Conservation (phyloP, 1,140 invertebrate species). For the Venustaconcha ellipsiformis region DNA sequence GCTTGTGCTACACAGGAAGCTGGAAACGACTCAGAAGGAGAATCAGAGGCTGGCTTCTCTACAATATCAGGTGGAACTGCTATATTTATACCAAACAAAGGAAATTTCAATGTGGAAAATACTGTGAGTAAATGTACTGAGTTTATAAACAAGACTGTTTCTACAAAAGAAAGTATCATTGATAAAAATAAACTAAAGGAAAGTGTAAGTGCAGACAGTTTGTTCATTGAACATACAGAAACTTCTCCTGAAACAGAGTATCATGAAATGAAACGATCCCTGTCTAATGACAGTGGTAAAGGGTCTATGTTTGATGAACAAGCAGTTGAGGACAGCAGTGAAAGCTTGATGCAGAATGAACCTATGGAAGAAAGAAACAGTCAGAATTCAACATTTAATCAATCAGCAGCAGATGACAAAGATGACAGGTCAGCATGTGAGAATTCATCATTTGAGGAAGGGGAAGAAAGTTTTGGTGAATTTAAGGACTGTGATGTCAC, state of each 20-base stretch:
- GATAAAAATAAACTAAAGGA: too few species aligned
- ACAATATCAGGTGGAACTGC: constrained; percentile 37
- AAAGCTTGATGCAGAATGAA: too few species aligned
- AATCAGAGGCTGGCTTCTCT: constrained; percentile 47
- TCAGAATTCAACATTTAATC: neutral
- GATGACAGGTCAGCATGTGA: too few species aligned
- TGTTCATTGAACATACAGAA: constrained; percentile 39
- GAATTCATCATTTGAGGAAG: neutral
- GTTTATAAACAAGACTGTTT: too few species aligned
- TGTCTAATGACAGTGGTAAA: constrained; percentile 55
- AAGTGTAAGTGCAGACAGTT: constrained; percentile 46
- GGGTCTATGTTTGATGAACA: constrained; percentile 50
- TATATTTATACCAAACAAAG: too few species aligned
- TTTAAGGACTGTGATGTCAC: too few species aligned
- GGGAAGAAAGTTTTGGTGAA: neutral
- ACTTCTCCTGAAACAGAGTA: neutral
- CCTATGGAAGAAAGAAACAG: too few species aligned
- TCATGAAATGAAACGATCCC: constrained; percentile 37
- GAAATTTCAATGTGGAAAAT: too few species aligned
- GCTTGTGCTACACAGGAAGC: constrained; percentile 2
- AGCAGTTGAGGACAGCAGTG: constrained; percentile 11
- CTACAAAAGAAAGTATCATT: too few species aligned
- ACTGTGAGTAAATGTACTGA: too few species aligned
- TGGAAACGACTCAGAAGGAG: constrained; percentile 35
- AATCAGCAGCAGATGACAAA: neutral